phyloP scores from a whole-genome alignment of 2,113 vertebrate genomes.

The Mesembrinibis cayennensis region DNA sequence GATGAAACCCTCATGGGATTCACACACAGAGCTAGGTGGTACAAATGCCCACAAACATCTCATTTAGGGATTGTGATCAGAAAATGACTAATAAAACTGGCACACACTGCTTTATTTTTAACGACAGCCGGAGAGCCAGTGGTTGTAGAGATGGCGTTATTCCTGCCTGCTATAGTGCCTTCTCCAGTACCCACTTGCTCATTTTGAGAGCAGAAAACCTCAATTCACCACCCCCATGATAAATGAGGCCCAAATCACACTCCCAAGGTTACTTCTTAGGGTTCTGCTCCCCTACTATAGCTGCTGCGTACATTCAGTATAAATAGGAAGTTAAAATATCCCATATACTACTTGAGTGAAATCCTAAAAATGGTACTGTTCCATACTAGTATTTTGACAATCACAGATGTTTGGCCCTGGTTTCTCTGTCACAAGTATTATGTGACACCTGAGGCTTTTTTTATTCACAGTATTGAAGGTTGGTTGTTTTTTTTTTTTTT shows the following conservation, averaged over 20 bases:
- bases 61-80: not conserved
- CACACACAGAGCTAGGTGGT: not conserved
- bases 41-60: not conserved
- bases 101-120: not conserved
- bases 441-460: not conserved
- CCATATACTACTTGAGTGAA: not conserved
- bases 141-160: not conserved
- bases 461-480: not conserved
- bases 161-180: not conserved
- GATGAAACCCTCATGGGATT: not conserved
- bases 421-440: not conserved
- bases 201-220: not conserved
- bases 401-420: not conserved
- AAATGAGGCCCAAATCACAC: not conserved
- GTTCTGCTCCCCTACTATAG: not conserved
- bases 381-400: not conserved
- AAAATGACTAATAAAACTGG: not conserved
- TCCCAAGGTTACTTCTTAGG: not conserved
- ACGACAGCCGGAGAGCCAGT: not conserved
- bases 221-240: not conserved
- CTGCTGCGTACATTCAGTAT: not conserved
- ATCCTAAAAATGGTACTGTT: not conserved
- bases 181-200: not conserved
- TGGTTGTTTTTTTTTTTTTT: not conserved
- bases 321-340: not conserved